These are phyloP conservation scores for Phengaris alcon DNA, from an alignment of 2,888 invertebrate genomes.

Conservation along the genomic window DNA sequence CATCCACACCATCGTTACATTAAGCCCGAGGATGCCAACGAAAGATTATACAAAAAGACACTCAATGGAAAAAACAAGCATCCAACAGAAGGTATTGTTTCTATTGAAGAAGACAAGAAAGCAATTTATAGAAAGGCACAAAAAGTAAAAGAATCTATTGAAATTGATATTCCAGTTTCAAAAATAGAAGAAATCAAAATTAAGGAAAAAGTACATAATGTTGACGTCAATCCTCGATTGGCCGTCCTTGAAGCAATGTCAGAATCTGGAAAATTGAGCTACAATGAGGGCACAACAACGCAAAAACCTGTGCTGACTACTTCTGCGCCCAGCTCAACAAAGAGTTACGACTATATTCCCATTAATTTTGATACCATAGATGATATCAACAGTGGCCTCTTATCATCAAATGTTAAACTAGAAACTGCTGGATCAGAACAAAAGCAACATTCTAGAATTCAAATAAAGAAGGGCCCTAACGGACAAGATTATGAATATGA, in stretches of 20 bases:
- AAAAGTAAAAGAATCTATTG: conserved; percentile 68
- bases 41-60: conserved; percentile 66
- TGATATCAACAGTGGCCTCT: conserved; percentile 68
- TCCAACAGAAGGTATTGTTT: conserved; percentile 65
- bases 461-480: conserved; percentile 93
- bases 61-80: conserved; percentile 63
- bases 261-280: conserved; percentile 69
- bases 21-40: conserved; percentile 66
- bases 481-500: conserved; percentile 95
- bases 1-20: conserved; percentile 63
- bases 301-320: conserved; percentile 79
- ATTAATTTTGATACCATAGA: conserved; percentile 75
- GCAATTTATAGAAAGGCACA: conserved; percentile 57
- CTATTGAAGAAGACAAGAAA: conserved; percentile 73
- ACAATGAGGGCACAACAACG: conserved; percentile 69
- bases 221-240: conserved; percentile 68
- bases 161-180: conserved; percentile 71
- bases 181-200: conserved; percentile 73
- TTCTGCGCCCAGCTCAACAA: conserved; percentile 58
- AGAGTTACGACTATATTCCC: conserved; percentile 68
- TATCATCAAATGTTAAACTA: conserved; percentile 75
- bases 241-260: conserved; percentile 72
- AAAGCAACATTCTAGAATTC: conserved; percentile 84
- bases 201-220: conserved; percentile 72
- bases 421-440: conserved; percentile 84